Evolutionary conservation across 2,113 vertebrate species (phyloP).

Genomic region (Isichthys henryi): DNA sequence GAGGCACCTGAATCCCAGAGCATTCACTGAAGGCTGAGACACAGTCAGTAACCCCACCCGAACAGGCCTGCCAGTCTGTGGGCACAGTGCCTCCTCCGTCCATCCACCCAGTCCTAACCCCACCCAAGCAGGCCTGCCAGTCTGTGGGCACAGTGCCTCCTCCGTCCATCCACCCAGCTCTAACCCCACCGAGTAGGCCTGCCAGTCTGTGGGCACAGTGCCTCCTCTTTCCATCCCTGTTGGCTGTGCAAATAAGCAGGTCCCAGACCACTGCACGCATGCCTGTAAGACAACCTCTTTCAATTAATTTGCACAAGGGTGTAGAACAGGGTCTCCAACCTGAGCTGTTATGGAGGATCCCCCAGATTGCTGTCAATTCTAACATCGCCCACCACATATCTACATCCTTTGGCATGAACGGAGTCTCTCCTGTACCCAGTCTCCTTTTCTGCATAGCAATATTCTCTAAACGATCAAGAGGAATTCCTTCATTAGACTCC

Average conservation of each 20-base stretch:
- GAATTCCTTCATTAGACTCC: neutral
- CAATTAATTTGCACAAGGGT: neutral
- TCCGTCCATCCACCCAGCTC: too few species aligned
- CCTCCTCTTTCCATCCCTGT: too few species aligned
- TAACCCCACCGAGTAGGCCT: too few species aligned
- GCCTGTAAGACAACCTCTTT: too few species aligned
- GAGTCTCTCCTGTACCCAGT: neutral
- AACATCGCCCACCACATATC: neutral
- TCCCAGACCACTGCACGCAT: too few species aligned
- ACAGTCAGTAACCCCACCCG: neutral
- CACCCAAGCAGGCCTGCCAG: too few species aligned
- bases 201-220: too few species aligned
- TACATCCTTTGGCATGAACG: neutral
- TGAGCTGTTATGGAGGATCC: neutral
- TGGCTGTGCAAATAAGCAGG: too few species aligned
- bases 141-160: too few species aligned
- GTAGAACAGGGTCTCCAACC: neutral
- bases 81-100: too few species aligned
- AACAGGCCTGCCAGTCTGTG: neutral
- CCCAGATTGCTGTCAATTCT: neutral
- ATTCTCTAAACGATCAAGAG: neutral
- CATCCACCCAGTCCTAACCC: too few species aligned
- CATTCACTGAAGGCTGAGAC: too few species aligned
- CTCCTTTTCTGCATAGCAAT: neutral
- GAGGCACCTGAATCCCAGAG: neutral